Evolutionary conservation across 2,113 vertebrate species (phyloP).

Genomic region (Corydoras maculifer): DNA sequence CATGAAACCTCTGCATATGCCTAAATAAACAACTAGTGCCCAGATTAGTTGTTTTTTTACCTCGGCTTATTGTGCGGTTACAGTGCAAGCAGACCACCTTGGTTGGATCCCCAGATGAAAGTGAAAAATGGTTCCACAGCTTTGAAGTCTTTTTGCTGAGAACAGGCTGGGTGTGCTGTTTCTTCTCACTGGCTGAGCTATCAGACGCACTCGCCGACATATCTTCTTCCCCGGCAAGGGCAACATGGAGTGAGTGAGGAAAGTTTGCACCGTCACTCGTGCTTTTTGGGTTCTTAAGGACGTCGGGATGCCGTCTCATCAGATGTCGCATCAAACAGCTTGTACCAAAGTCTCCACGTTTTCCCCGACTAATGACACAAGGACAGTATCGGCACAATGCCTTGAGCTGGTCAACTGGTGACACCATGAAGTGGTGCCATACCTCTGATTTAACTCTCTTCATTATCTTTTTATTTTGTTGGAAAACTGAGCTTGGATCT

Average conservation of each 20-base stretch:
- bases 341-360: slow-evolving; percentile 87
- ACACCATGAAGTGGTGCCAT: slow-evolving; percentile 90
- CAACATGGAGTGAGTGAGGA: slow-evolving; percentile 68
- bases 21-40: slow-evolving; percentile 91
- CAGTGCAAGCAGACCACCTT: slow-evolving; percentile 97
- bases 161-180: slow-evolving; percentile 66
- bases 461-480: slow-evolving; percentile 90
- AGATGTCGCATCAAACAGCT: slow-evolving; percentile 93
- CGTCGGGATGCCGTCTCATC: slow-evolving; percentile 80
- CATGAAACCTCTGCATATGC: slow-evolving; percentile 91
- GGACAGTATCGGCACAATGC: slow-evolving; percentile 87
- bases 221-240: slow-evolving; percentile 67
- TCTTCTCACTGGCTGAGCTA: slow-evolving; percentile 62
- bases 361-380: slow-evolving; percentile 87
- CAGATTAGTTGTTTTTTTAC: slow-evolving; percentile 93
- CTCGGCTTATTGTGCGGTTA: slow-evolving; percentile 91
- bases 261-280: slow-evolving; percentile 57
- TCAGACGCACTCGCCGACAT: slow-evolving; percentile 68
- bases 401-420: slow-evolving; percentile 83
- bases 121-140: slow-evolving; percentile 96
- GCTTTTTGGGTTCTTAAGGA: slow-evolving; percentile 79
- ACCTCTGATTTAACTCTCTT: slow-evolving; percentile 90
- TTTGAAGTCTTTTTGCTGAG: slow-evolving; percentile 97
- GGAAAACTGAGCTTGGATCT: slow-evolving; percentile 73
- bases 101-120: slow-evolving; percentile 86